Evolutionary conservation across 37 sponge, comb jelly and placozoan species (phyloP).

Genomic region (Beroe forskalii): DNA sequence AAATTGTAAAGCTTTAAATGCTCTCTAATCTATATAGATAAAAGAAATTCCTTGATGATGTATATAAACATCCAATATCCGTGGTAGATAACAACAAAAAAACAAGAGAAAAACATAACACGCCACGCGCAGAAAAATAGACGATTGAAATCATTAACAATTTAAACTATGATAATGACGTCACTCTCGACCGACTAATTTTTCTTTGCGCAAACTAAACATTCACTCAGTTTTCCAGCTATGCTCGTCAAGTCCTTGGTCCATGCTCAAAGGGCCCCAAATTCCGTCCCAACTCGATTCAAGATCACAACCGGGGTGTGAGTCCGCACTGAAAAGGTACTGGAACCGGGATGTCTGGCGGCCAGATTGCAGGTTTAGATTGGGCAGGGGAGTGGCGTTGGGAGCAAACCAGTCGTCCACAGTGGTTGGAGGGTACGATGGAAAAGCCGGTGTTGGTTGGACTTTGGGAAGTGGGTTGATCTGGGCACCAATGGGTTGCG

Average conservation of each 20-base stretch:
- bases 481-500: not conserved
- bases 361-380: not conserved
- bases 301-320: not conserved
- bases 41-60: no score
- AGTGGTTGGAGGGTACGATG: not conserved
- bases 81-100: no score
- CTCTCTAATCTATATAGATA: no score
- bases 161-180: no score
- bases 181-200: no score
- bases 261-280: constrained; percentile 44
- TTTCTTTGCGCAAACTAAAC: no score
- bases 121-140: no score
- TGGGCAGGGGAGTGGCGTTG: constrained; percentile 9
- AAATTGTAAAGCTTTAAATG: no score
- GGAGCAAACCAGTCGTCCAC: constrained; percentile 65
- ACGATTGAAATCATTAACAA: no score
- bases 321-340: not conserved
- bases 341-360: constrained; percentile 60
- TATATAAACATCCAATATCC: no score
- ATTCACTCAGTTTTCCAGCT: constrained; percentile 57
- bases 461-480: not conserved
- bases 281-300: constrained; percentile 28
- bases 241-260: constrained; percentile 25
- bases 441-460: not conserved
- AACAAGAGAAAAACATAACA: no score